phyloP scores from a whole-genome alignment of 2,797 vertebrate species.

The Rhabdomys pumilio region DNA sequence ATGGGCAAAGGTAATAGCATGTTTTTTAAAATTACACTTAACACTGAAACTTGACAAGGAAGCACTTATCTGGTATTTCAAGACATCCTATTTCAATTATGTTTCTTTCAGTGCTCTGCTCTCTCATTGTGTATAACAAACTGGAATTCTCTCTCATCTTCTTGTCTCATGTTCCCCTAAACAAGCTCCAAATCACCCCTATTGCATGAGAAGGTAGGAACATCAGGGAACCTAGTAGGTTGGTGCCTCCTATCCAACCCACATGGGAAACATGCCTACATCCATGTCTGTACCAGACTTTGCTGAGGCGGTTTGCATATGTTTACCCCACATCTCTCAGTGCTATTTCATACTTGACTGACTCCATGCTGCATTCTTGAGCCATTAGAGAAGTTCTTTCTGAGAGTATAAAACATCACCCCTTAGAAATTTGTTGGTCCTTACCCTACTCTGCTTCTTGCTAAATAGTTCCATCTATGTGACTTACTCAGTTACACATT shows the following conservation, averaged over 20 bases:
- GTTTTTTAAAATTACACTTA: neutral
- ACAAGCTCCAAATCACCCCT: neutral
- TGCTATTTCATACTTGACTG: neutral
- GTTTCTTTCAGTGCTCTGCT: neutral
- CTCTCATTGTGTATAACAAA: neutral
- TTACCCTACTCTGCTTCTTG: neutral
- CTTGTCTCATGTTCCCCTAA: neutral
- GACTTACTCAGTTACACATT: neutral
- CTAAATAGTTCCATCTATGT: slow-evolving; percentile 1
- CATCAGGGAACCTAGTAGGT: neutral
- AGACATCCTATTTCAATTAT: neutral
- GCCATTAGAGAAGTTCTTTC: neutral
- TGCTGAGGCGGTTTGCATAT: neutral
- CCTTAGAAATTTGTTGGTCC: neutral
- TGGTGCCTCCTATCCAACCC: neutral
- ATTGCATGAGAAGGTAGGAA: slow-evolving; percentile 21
- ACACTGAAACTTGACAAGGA: neutral
- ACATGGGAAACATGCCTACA: neutral
- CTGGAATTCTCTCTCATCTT: neutral
- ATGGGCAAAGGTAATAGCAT: neutral
- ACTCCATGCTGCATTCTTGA: neutral
- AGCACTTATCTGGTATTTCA: neutral
- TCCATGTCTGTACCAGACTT: neutral
- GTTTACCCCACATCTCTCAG: neutral
- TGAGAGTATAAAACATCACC: neutral